Evolutionary conservation across 2,113 vertebrate species (phyloP), one percentile per base, ranked within the genome.

Genomic region (Cottus gobio): DNA sequence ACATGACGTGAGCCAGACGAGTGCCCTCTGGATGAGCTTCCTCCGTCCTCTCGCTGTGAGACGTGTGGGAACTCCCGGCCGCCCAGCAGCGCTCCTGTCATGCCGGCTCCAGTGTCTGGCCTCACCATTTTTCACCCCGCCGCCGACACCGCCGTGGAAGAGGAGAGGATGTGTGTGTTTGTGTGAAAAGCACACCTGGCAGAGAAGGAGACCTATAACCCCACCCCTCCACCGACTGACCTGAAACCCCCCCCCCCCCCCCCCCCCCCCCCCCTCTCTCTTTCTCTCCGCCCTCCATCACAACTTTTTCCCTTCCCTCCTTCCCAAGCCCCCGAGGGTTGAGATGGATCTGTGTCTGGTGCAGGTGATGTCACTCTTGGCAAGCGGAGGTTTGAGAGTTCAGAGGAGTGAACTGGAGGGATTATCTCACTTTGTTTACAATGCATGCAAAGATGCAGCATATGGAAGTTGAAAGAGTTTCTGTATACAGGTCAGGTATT

Each of bases 131-230:
- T 91, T 91, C 90, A 91, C 66, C 79, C 64, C 48, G 26, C 79
- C 69, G 30, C 66, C 39, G 80, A 83, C 87, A 72, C 69, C 57
- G 7, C 82, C 7, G 28, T 75, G 60, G 77, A 87, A 68, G 79
- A 50, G 36, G 81, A 87, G 83, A 86, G 26, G 76, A 60, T 67
- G 80, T 64, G 79, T 46, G 87, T 63, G 46, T 22, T 20, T 48
- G 46, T 85, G 83, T 84, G 85, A 88, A 91, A 83, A 74, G 82
- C 82, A 92, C 91, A 93, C 92, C 92, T 94, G 91, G 93, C 71
- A 71, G 75, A 80, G 85, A 73, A 80, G 81, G 71, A 76, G 75
- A 85, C 89, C 81, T 81, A 79, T 77, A 86, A 84, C 76, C 87
- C 87, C 83, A 82, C 71, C 77, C 77, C 71, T 86, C 67, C 79